Base-by-base conservation (phyloP, 2,888 invertebrate genomes). In the Aradus depressus region DNA sequence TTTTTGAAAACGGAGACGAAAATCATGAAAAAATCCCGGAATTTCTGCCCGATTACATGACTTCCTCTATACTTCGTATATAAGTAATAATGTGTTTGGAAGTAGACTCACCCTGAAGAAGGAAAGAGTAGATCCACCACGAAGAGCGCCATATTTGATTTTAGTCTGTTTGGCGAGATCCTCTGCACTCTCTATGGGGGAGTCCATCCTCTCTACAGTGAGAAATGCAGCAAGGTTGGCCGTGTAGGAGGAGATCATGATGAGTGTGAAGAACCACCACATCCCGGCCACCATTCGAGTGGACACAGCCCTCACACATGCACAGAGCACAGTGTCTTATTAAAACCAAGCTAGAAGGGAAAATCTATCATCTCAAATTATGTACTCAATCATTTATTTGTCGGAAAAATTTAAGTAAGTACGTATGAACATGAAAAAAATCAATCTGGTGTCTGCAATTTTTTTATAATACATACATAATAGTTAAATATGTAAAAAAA, bases 231-330 rank as follows among this genome's bases (percentile, higher is more conserved):
- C 93, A 62, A 95, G 72, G 70, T 95, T 95, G 49, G 93, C 95
- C 18, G 95, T 95, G 69, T 95, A 95, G 5, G 92, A 92, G 0
- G 92, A 91, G 60, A 93, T 91, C 87, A 95, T 91, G 62, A 93
- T 92, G 42, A 92, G 71, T 0, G 89, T 90, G 69, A 92, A 92
- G 69, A 92, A 92, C 91, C 91, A 92, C 87, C 88, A 88, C 79
- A 90, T 89, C 31, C 90, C 90, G 2, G 86, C 88, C 8, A 90
- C 82, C 79, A 89, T 84, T 56, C 91, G 74, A 0, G 90, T 90
- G 0, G 88, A 88, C 12, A 87, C 83, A 35, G 90, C 88, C 70
- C 88, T 85, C 64, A 64, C 54, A 52, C 34, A n/a, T 18, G 12
- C 31, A 31, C 12, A 12, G 31, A 31, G 12, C 31, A 12, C 10